phyloP scores from a whole-genome alignment of 2,113 vertebrate genomes.

The Amazona guildingii region DNA sequence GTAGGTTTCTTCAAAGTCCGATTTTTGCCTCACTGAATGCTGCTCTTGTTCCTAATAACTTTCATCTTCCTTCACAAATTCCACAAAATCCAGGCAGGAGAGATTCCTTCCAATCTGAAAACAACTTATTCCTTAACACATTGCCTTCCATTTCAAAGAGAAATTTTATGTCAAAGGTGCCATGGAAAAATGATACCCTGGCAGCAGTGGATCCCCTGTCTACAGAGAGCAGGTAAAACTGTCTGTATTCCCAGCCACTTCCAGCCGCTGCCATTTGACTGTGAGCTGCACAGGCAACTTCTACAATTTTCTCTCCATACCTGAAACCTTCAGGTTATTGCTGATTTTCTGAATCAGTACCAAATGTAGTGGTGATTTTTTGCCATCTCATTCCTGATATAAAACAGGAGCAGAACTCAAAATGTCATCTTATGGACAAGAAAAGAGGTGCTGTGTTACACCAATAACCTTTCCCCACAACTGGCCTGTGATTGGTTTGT shows the following conservation, averaged over 20 bases:
- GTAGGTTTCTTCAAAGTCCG: slow-evolving; percentile 28
- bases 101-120: background rate
- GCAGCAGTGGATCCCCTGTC: background rate
- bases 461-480: background rate
- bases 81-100: background rate
- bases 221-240: background rate
- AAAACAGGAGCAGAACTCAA: background rate
- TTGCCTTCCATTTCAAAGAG: background rate
- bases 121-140: background rate
- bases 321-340: background rate
- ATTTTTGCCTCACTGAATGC: background rate
- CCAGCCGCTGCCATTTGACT: background rate
- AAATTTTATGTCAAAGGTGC: background rate
- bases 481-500: background rate
- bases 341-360: background rate
- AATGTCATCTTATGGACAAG: background rate
- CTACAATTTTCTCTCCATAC: background rate
- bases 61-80: slow-evolving; percentile 59
- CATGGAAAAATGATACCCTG: background rate
- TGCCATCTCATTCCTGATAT: background rate
- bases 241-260: background rate
- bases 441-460: background rate
- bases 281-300: background rate
- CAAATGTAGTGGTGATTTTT: background rate
- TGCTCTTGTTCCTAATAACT: slow-evolving; percentile 17